A percentile compares a stretch with the other conserved stretches of the same genome.
phyloP scores from a whole-genome alignment of 2,113 vertebrate species.

The Eurypyga helias region DNA sequence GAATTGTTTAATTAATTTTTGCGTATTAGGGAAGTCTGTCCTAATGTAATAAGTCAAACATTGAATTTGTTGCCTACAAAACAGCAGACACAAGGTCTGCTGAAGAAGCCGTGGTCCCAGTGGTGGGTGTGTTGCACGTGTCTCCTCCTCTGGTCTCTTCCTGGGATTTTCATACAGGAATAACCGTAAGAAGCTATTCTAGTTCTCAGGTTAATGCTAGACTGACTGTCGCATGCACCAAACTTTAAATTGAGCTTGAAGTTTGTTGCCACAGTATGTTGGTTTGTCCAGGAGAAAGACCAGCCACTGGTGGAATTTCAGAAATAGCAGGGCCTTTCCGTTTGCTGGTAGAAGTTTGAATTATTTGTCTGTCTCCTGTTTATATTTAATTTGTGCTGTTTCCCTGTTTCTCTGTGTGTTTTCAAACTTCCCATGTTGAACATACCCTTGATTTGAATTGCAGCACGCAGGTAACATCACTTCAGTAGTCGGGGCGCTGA shows the following conservation, averaged over 20 bases:
- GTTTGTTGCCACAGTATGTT: background rate
- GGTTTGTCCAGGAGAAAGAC: background rate
- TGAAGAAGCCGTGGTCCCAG: background rate
- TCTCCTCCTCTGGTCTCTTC: background rate
- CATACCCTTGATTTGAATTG: rapidly evolving
- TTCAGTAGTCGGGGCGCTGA: background rate
- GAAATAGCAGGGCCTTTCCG: background rate
- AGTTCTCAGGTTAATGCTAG: background rate
- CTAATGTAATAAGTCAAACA: background rate
- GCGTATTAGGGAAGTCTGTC: background rate
- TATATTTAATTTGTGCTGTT: background rate
- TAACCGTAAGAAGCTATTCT: background rate
- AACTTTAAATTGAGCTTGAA: background rate
- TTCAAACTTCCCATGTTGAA: background rate
- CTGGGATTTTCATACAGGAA: background rate
- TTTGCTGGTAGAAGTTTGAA: background rate
- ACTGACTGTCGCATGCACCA: background rate
- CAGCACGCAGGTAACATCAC: background rate
- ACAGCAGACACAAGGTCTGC: background rate
- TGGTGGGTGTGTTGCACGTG: background rate
- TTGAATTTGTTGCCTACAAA: background rate
- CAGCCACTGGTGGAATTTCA: background rate
- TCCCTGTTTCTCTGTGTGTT: background rate
- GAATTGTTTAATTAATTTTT: background rate
- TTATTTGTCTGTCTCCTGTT: background rate